Conservation (phyloP, 1,140 invertebrate genomes). For the Eriocheir sinensis region DNA sequence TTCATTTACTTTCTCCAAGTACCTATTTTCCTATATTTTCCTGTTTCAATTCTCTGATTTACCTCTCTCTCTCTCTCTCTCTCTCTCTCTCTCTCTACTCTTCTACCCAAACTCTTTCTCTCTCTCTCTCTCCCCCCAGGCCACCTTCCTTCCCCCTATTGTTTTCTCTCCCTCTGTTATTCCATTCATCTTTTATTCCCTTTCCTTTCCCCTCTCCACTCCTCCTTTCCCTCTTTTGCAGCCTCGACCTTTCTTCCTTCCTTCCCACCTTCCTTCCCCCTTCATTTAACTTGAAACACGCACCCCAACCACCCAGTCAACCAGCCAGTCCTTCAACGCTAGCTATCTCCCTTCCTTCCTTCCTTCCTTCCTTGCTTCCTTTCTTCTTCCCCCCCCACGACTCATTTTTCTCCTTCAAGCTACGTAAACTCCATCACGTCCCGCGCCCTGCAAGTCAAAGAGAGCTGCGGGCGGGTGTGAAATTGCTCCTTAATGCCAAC, state of each 20-base stretch:
- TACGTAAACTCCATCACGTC: constrained; percentile 5
- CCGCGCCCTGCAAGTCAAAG: not conserved
- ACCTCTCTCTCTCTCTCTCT: not conserved
- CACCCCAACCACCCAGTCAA: too few species aligned
- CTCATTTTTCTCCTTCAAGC: too few species aligned
- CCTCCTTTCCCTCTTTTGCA: not conserved
- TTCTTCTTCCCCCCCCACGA: not conserved
- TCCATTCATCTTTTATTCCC: not conserved
- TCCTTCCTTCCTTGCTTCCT: not conserved
- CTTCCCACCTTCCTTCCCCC: not conserved
- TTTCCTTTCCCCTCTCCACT: not conserved
- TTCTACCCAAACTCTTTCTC: too few species aligned
- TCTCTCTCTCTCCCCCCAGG: not conserved
- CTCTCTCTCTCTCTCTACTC: not conserved
- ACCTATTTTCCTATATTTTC: not conserved
- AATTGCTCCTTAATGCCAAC: not conserved
- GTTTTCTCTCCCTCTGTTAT: not conserved
- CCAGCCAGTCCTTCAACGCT: too few species aligned
- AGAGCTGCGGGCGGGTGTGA: not conserved
- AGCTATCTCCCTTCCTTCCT: not conserved
- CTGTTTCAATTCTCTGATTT: not conserved
- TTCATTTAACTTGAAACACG: not conserved
- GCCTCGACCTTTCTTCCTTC: too few species aligned
- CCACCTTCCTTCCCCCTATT: too few species aligned
- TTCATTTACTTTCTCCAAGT: not conserved